A percentile compares a stretch with the other conserved stretches of the same genome.
These are phyloP conservation scores for Apotomis betuletana DNA, from an alignment of 2,888 invertebrate genomes.

Conservation along the genomic window DNA sequence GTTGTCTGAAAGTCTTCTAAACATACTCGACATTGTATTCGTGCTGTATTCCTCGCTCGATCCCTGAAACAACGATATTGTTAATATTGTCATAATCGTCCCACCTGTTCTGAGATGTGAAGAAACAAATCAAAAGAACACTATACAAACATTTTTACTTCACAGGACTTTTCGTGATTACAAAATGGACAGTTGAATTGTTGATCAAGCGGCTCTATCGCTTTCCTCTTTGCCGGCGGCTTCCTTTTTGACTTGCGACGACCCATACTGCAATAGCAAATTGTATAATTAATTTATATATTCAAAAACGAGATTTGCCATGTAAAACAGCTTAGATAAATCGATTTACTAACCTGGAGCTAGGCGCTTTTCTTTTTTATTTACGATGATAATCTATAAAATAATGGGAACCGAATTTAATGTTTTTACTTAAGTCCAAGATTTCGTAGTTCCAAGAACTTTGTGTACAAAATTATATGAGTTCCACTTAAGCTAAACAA, in stretches of 20 bases:
- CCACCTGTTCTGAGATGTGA: background rate
- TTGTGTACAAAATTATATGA: background rate
- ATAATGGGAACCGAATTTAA: background rate
- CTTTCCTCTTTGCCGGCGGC: slow-evolving; percentile 97
- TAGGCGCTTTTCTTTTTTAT: slow-evolving; percentile 5
- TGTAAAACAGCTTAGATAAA: background rate
- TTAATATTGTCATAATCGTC: background rate
- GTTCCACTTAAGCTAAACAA: background rate
- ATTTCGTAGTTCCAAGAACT: background rate
- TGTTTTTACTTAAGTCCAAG: slow-evolving; percentile 11
- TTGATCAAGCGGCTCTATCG: slow-evolving; percentile 95
- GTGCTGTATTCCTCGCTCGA: slow-evolving; percentile 95
- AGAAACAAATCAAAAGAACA: background rate
- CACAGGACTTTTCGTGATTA: slow-evolving; percentile 99
- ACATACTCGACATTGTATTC: slow-evolving; percentile 97
- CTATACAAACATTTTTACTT: slow-evolving; percentile 96
- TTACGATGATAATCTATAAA: background rate
- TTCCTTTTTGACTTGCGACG: slow-evolving; percentile 98
- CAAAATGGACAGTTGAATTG: slow-evolving; percentile 99
- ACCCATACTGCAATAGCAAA: slow-evolving; percentile 88
- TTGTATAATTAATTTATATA: background rate
- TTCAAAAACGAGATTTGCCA: background rate
- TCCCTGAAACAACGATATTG: slow-evolving; percentile 87
- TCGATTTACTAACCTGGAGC: slow-evolving; percentile 10
- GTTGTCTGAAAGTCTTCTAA: slow-evolving; percentile 98